phyloP scores from a whole-genome alignment of 2,113 vertebrate species.

The Myotis davidii region DNA sequence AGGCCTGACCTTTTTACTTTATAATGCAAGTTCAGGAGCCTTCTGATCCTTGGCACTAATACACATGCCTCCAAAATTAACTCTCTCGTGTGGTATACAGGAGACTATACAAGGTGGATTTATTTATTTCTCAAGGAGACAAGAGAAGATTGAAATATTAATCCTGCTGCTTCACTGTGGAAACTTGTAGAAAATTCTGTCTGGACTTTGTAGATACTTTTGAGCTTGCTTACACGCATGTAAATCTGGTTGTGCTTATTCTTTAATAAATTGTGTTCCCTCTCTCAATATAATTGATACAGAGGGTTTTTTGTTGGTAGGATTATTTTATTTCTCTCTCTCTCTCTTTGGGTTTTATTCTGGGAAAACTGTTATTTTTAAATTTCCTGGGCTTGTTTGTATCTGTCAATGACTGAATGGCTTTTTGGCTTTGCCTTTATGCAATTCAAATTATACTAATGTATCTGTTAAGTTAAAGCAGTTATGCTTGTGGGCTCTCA shows the following conservation, averaged over 20 bases:
- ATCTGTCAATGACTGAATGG: slow-evolving; percentile 57
- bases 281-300: background rate
- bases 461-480: slow-evolving; percentile 68
- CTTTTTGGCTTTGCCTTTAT: slow-evolving; percentile 57
- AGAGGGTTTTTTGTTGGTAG: background rate
- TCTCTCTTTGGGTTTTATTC: slow-evolving; percentile 45
- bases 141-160: slow-evolving; percentile 7
- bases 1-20: background rate
- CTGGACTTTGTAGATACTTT: slow-evolving; percentile 3
- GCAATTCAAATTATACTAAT: slow-evolving; percentile 71
- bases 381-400: slow-evolving; percentile 63
- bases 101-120: background rate
- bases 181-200: background rate
- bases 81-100: background rate
- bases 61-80: background rate
- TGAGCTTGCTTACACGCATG: background rate
- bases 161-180: slow-evolving; percentile 10
- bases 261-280: background rate
- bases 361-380: slow-evolving; percentile 35
- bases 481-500: slow-evolving; percentile 46
- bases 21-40: background rate
- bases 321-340: slow-evolving; percentile 52
- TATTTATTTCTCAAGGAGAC: slow-evolving; percentile 22
- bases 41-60: background rate
- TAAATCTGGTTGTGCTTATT: background rate